Evolutionary conservation across 2,113 vertebrate species (phyloP).

Genomic region (Mormyrus iriodes): DNA sequence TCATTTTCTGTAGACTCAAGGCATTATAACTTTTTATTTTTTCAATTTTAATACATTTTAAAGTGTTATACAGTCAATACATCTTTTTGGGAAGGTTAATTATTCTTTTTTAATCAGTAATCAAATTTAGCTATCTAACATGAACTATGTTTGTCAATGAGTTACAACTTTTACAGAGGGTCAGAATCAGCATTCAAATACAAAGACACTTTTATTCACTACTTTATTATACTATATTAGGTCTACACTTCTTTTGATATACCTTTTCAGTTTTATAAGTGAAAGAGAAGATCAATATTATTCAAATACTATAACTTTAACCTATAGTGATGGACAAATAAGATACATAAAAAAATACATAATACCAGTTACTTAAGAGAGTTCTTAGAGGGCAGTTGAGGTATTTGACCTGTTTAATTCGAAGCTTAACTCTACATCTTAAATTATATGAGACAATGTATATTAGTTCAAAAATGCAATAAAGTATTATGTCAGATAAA

Average conservation of each 20-base stretch:
- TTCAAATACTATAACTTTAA: neutral
- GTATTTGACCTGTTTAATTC: neutral
- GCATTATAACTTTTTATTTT: neutral
- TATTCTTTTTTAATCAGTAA: neutral
- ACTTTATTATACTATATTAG: neutral
- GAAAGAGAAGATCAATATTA: neutral
- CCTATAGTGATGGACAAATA: neutral
- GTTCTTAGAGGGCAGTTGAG: neutral
- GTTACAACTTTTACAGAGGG: neutral
- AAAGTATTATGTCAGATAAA: neutral
- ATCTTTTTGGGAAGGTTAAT: neutral
- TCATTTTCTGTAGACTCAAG: neutral
- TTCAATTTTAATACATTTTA: neutral
- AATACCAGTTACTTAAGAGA: neutral
- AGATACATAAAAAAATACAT: neutral
- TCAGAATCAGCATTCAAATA: neutral
- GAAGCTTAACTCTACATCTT: neutral
- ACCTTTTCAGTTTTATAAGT: neutral
- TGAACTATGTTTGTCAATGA: neutral
- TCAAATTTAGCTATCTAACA: neutral
- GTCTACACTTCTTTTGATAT: neutral
- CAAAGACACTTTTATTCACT: neutral
- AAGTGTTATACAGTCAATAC: neutral
- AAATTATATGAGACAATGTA: neutral
- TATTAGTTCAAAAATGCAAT: neutral